These are phyloP conservation scores for Rana temporaria DNA, from an alignment of 2,113 vertebrate genomes.

Conservation along the genomic window DNA sequence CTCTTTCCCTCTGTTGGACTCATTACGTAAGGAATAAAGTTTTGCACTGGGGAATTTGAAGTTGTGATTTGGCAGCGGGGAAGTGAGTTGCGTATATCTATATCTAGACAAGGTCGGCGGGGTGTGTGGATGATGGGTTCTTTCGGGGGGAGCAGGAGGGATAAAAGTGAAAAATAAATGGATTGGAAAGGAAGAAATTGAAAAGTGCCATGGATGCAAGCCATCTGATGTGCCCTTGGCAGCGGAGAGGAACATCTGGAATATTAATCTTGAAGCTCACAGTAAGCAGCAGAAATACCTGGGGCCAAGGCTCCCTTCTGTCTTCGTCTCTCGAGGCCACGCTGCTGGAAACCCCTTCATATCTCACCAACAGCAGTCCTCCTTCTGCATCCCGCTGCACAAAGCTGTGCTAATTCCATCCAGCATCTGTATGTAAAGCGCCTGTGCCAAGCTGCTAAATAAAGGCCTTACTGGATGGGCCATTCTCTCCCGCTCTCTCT, in stretches of 20 bases:
- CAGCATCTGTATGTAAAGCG: constrained; percentile 22
- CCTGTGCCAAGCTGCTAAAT: constrained; percentile 24
- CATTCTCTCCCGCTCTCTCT: background rate
- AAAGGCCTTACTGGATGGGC: background rate
- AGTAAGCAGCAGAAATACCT: constrained; percentile 49
- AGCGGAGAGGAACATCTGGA: constrained; percentile 52
- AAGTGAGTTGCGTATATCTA: background rate
- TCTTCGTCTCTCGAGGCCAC: constrained; percentile 24
- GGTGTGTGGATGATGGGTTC: no score
- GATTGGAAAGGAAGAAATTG: constrained; percentile 30
- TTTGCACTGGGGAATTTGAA: background rate
- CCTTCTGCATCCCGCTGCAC: constrained; percentile 26
- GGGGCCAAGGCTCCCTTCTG: constrained; percentile 54
- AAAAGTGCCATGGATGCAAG: constrained; percentile 22
- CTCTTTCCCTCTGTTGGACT: no score
- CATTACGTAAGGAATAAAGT: no score
- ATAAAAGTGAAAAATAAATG: constrained; percentile 42
- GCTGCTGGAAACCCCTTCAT: constrained; percentile 44
- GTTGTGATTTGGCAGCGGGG: background rate
- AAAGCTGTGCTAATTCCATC: constrained; percentile 44
- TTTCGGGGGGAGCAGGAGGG: constrained; percentile 1
- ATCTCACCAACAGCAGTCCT: constrained; percentile 41
- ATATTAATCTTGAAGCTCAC: constrained; percentile 48
- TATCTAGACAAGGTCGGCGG: background rate
- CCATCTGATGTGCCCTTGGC: constrained; percentile 52